Percentiles rank a stretch among this genome's conserved stretches.
Conservation (phyloP, 2,888 invertebrate species). For the Mantis religiosa region DNA sequence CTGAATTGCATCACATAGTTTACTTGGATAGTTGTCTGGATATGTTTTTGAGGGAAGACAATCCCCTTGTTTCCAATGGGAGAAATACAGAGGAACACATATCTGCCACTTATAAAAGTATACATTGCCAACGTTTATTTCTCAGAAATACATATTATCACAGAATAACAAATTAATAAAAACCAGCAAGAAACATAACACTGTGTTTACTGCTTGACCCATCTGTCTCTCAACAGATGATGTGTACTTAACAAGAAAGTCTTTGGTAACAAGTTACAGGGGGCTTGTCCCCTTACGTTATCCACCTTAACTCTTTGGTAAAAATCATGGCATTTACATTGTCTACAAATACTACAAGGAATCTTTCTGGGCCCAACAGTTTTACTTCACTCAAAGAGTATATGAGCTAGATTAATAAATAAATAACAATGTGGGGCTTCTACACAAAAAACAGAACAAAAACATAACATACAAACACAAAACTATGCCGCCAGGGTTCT, state of each 20-base stretch:
- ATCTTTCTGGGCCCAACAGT: background rate
- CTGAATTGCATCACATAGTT: too few species aligned
- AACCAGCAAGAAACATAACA: background rate
- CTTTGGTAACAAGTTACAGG: background rate
- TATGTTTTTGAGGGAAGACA: too few species aligned
- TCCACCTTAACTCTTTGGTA: background rate
- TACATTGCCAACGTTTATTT: background rate
- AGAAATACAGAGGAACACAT: background rate
- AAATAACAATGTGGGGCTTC: background rate
- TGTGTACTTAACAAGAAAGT: background rate
- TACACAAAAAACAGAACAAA: background rate
- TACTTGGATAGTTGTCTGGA: too few species aligned
- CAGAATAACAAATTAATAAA: background rate
- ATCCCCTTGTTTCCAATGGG: too few species aligned
- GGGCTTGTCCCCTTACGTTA: background rate
- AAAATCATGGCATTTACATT: background rate
- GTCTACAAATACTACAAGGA: background rate
- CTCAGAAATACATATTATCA: background rate
- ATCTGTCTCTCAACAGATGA: background rate
- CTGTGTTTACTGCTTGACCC: background rate
- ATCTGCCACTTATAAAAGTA: background rate
- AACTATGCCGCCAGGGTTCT: constrained; percentile 14
- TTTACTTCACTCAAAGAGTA: background rate
- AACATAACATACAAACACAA: background rate
- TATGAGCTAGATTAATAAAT: background rate